These are phyloP conservation scores for Pocillopora meandrina DNA, from an alignment of 92 coral and sea anemone genomes.

Conservation along the genomic window DNA sequence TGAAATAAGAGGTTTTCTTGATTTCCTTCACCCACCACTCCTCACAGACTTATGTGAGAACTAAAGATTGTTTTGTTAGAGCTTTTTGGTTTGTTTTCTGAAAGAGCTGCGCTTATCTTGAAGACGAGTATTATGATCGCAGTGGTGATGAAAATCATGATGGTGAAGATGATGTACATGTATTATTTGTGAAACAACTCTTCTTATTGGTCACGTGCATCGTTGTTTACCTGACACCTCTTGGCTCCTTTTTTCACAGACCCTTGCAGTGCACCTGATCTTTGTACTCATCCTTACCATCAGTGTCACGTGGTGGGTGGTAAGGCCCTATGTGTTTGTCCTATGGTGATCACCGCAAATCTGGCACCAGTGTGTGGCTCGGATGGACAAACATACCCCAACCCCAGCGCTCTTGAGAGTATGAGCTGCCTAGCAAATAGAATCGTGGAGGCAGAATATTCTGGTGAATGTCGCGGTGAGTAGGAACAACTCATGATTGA, in stretches of 20 bases:
- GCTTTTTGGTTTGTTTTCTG: no score
- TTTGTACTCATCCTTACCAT: constrained; percentile 58
- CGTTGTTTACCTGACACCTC: neutral
- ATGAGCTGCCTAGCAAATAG: constrained; percentile 70
- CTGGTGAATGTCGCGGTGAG: constrained; percentile 45
- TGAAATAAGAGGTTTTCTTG: no score
- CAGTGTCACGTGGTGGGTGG: constrained; percentile 36
- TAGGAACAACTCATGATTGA: neutral
- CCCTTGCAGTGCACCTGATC: constrained; percentile 39
- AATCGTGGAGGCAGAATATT: constrained; percentile 23
- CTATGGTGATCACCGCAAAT: constrained; percentile 38
- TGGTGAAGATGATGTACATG: no score
- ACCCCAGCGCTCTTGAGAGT: constrained; percentile 64
- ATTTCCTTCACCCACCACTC: no score
- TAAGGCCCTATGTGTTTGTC: constrained; percentile 73
- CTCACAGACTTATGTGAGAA: no score
- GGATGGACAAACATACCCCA: constrained; percentile 82
- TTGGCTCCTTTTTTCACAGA: constrained; percentile 2
- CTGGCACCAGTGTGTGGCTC: constrained; percentile 83
- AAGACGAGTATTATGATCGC: no score
- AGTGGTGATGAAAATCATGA: no score
- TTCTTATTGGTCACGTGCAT: neutral
- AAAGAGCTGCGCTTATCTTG: no score
- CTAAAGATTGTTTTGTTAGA: no score
- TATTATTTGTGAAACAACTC: no score